Base-by-base conservation (phyloP, 2,113 vertebrate species). In the Vicugna pacos region DNA sequence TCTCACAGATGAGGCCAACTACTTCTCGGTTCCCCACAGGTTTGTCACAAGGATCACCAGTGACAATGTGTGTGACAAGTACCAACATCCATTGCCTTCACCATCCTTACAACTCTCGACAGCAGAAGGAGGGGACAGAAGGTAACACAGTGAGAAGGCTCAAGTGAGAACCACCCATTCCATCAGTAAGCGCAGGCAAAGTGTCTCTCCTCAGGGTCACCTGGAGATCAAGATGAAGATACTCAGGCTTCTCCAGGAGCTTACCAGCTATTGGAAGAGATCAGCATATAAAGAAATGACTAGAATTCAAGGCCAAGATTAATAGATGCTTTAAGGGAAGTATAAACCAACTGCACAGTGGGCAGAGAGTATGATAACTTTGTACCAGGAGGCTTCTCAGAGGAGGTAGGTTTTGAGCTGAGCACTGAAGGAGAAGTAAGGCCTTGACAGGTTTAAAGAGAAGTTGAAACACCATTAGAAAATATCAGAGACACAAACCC, bases 271-370 rank as follows among this genome's bases (percentile, higher is more conserved):
- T 2, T 16, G 38, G 42, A 50, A 69, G 32, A 91, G 17, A 72
- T 46, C 10, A 62, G 24, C 10, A 20, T 15, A 46, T 50, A 58
- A 1, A 80, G 80, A 79, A 85, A 48, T 38, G 16, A 91, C 50
- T 75, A 64, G 46, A 89, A 75, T 82, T 67, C 58, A 87, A 70
- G 7, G 30, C 67, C 85, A 94, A 94, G 75, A 67, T 67, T 46
- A 86, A 89, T 3, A 86, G 38, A 70, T 79, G 32, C 60, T 86
- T 82, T 84, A 65, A 89, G 65, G 42, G 64, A 92, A 48, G 52
- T 28, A 38, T 42, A 67, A 73, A 50, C 32, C 69, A 93, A 35
- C 52, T 1, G 28, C 65, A 65, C 8, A 35, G 52, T 50, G 42
- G 72, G 30, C 26, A 77, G 67, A 54, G 65, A 52, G 38, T 10